phyloP scores from a whole-genome alignment of 2,888 invertebrate species.

The Coenonympha arcania region DNA sequence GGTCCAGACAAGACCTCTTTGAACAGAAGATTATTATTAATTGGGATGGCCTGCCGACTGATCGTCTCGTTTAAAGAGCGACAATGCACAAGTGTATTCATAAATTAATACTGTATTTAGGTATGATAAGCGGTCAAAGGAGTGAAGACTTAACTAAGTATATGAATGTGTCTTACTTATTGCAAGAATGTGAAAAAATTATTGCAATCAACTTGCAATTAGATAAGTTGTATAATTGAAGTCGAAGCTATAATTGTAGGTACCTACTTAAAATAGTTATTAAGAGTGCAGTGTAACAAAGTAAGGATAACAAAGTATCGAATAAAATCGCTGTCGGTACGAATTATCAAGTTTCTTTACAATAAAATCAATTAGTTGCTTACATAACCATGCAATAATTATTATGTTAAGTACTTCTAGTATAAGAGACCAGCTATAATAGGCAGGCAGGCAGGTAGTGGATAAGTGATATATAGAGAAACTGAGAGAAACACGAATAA shows the following conservation, averaged over 20 bases:
- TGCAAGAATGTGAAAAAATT: background rate
- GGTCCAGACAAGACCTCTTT: slow-evolving; percentile 30
- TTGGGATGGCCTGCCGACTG: slow-evolving; percentile 19
- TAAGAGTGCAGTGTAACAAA: background rate
- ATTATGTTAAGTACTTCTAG: too few species aligned
- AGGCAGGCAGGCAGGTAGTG: too few species aligned
- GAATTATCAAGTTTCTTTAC: too few species aligned
- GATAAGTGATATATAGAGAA: too few species aligned
- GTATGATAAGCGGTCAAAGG: background rate
- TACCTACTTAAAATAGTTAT: background rate
- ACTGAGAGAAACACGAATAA: too few species aligned
- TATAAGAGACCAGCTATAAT: too few species aligned
- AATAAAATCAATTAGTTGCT: too few species aligned
- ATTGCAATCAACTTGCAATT: background rate
- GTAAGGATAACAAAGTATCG: too few species aligned
- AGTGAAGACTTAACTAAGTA: background rate
- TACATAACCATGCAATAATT: too few species aligned
- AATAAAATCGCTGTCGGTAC: too few species aligned
- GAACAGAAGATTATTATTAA: slow-evolving; percentile 32
- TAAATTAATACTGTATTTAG: slow-evolving; percentile 12
- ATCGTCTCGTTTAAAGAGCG: slow-evolving; percentile 8
- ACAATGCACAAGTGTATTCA: slow-evolving; percentile 13
- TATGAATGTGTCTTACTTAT: too few species aligned
- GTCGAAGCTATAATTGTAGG: background rate
- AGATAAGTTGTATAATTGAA: background rate